These are phyloP conservation scores for Tetragnatha montana DNA, from an alignment of 2,888 invertebrate species.

Conservation along the genomic window DNA sequence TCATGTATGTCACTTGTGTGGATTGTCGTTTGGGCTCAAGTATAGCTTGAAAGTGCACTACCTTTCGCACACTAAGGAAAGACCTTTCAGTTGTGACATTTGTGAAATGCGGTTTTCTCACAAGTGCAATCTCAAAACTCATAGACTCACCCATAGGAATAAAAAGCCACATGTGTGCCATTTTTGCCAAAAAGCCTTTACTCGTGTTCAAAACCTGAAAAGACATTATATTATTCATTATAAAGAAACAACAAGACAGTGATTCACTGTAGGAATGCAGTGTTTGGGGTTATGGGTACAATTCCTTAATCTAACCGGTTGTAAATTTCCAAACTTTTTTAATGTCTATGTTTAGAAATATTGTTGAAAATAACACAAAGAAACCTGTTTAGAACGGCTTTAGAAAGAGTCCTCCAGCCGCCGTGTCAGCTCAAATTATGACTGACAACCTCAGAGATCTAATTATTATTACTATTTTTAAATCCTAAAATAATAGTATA, in stretches of 20 bases:
- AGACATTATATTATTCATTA: neutral
- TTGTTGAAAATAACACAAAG: no score
- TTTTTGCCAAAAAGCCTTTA: constrained; percentile 12
- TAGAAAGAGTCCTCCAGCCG: no score
- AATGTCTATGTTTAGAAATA: no score
- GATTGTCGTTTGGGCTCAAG: neutral
- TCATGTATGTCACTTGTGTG: neutral
- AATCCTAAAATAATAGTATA: no score
- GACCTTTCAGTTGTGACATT: neutral
- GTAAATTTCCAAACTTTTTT: no score
- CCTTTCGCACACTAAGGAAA: constrained; percentile 7
- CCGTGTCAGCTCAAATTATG: no score
- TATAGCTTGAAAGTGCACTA: constrained; percentile 5
- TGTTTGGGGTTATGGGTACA: no score
- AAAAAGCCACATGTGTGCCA: constrained; percentile 7
- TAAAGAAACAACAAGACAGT: neutral
- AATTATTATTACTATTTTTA: no score
- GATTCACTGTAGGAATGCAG: no score
- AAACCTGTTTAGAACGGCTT: no score
- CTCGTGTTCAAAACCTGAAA: neutral
- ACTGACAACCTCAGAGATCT: no score
- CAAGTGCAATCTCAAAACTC: neutral
- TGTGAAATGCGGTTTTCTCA: constrained; percentile 9
- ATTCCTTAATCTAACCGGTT: no score
- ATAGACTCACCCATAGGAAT: constrained; percentile 6